A percentile compares a stretch with the other conserved stretches of the same genome.
Conservation (phyloP, 2,888 invertebrate species). For the Panopea generosa region DNA sequence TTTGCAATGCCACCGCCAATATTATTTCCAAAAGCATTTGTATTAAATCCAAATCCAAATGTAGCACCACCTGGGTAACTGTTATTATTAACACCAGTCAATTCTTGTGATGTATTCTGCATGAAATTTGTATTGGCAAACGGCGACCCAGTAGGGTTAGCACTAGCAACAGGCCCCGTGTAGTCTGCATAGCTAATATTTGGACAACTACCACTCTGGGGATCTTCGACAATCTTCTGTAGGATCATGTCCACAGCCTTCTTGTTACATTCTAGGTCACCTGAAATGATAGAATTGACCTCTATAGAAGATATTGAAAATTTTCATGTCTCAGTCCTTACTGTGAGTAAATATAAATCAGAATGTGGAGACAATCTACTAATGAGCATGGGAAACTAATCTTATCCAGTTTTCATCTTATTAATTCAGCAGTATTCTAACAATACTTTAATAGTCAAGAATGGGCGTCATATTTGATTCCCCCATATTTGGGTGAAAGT, state of each 20-base stretch:
- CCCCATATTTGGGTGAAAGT: too few species aligned
- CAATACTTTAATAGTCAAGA: too few species aligned
- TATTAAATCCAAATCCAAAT: slow-evolving; percentile 78
- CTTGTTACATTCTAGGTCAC: slow-evolving; percentile 82
- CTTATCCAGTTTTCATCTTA: too few species aligned
- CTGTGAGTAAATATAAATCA: too few species aligned
- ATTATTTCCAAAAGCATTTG: slow-evolving; percentile 76
- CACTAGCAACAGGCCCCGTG: slow-evolving; percentile 86
- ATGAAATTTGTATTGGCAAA: slow-evolving; percentile 88
- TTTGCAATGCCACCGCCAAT: slow-evolving; percentile 80
- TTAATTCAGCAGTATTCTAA: too few species aligned
- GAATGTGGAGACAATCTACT: too few species aligned
- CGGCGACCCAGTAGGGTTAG: slow-evolving; percentile 97
- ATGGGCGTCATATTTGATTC: too few species aligned
- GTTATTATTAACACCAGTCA: slow-evolving; percentile 76
- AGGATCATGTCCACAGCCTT: slow-evolving; percentile 91
- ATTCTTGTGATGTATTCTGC: slow-evolving; percentile 76
- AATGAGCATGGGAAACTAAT: too few species aligned
- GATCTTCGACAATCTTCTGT: slow-evolving; percentile 98
- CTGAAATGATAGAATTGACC: too few species aligned
- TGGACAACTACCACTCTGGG: slow-evolving; percentile 97
- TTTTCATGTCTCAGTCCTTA: too few species aligned
- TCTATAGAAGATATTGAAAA: too few species aligned
- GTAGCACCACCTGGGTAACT: slow-evolving; percentile 75
- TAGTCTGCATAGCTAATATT: slow-evolving; percentile 99